Evolutionary conservation across 53 echinoderm and acorn worm genomes (phyloP).

Genomic region (Henricia sp.): DNA sequence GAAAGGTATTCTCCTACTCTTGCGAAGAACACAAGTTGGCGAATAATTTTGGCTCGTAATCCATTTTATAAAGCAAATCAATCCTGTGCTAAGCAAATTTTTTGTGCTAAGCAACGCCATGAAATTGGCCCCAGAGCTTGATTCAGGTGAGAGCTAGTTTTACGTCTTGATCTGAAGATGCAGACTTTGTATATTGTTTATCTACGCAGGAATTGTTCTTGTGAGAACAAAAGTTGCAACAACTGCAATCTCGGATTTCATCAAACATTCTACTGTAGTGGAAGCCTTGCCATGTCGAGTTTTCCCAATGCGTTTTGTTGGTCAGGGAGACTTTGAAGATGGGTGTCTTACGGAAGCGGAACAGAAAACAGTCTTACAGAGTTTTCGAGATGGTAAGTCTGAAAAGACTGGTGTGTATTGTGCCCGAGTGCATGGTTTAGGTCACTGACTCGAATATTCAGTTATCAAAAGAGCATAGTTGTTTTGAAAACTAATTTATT

Average conservation of each 20-base stretch:
- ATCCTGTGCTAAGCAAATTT: too few species aligned
- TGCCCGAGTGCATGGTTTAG: too few species aligned
- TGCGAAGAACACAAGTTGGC: too few species aligned
- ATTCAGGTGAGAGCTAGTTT: too few species aligned
- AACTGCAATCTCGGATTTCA: slow-evolving; percentile 59
- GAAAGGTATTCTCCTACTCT: too few species aligned
- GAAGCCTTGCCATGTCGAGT: slow-evolving; percentile 42
- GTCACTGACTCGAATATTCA: not conserved
- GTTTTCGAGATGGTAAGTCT: slow-evolving; percentile 58
- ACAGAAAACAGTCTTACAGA: slow-evolving; percentile 60
- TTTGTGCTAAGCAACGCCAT: too few species aligned
- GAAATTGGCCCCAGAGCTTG: too few species aligned
- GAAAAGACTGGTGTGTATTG: not conserved
- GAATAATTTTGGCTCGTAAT: too few species aligned
- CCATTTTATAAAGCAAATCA: too few species aligned
- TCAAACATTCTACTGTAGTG: not conserved
- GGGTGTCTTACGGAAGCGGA: slow-evolving; percentile 53
- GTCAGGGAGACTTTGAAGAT: slow-evolving; percentile 69
- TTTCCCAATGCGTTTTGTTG: slow-evolving; percentile 65
- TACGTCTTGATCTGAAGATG: too few species aligned
- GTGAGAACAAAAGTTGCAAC: slow-evolving; percentile 67
- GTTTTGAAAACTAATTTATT: too few species aligned
- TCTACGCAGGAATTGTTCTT: slow-evolving; percentile 65
- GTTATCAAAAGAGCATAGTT: not conserved
- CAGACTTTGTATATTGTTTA: too few species aligned